Percentiles rank a stretch among this genome's conserved stretches.
Conservation (phyloP, 2,888 invertebrate species). For the Autographa gamma region DNA sequence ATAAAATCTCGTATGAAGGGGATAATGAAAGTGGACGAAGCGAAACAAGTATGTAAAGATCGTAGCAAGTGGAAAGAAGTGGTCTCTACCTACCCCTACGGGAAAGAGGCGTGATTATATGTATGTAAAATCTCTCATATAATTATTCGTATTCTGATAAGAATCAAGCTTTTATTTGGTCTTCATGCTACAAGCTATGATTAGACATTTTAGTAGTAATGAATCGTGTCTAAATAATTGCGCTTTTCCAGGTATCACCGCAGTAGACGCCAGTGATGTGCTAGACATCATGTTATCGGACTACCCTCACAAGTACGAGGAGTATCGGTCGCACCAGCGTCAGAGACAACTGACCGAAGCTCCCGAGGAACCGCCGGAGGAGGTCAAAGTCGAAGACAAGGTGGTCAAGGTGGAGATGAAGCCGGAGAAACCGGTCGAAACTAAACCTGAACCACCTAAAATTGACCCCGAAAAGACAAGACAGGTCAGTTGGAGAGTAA, state of each 20-base stretch:
- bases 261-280: slow-evolving; percentile 97
- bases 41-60: too few species aligned
- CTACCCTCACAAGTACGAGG: slow-evolving; percentile 98
- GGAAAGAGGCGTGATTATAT: too few species aligned
- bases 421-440: slow-evolving; percentile 68
- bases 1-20: too few species aligned
- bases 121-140: too few species aligned
- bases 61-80: too few species aligned
- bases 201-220: background rate
- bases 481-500: slow-evolving; percentile 70
- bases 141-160: too few species aligned
- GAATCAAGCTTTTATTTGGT: too few species aligned
- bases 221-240: slow-evolving; percentile 1
- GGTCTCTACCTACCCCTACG: too few species aligned
- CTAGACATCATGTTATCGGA: slow-evolving; percentile 98
- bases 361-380: slow-evolving; percentile 54
- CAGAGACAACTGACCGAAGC: slow-evolving; percentile 82
- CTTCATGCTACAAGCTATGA: background rate
- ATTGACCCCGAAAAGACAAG: slow-evolving; percentile 81
- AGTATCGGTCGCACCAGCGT: slow-evolving; percentile 92
- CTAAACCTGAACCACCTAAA: slow-evolving; percentile 78
- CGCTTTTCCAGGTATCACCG: slow-evolving; percentile 92
- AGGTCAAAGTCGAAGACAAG: slow-evolving; percentile 70
- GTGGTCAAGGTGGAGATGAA: slow-evolving; percentile 73
- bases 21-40: too few species aligned